A percentile compares a stretch with the other conserved stretches of the same genome.
These are phyloP conservation scores for Acanthisitta chloris DNA, from an alignment of 2,113 vertebrate genomes.

Conservation along the genomic window DNA sequence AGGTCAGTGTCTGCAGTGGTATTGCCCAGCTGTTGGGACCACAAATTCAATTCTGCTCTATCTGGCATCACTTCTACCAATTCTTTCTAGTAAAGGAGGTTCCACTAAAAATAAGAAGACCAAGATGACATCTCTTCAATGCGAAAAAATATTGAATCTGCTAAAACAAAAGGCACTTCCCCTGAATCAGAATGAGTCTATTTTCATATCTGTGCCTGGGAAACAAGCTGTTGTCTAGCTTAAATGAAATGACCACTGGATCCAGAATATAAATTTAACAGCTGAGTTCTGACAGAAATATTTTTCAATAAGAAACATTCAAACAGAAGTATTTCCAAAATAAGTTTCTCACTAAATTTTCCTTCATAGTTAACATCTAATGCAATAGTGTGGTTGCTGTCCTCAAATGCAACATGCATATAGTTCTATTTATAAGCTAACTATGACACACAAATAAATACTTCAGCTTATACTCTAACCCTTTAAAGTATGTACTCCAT, in stretches of 20 bases:
- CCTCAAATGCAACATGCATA: background rate
- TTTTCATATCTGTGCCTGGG: background rate
- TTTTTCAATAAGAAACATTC: background rate
- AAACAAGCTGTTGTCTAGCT: background rate
- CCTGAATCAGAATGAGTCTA: background rate
- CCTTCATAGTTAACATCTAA: background rate
- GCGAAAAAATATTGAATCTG: background rate
- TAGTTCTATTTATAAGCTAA: background rate
- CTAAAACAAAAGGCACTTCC: background rate
- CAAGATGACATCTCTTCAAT: background rate
- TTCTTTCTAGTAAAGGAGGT: background rate
- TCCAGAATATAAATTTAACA: background rate
- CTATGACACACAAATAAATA: background rate
- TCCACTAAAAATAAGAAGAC: background rate
- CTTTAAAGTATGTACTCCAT: background rate
- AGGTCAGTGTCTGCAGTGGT: background rate
- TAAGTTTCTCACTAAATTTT: background rate
- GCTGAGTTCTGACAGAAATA: background rate
- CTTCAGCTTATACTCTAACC: background rate
- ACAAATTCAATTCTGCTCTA: background rate
- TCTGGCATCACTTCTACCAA: background rate
- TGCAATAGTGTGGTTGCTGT: background rate
- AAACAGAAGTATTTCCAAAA: background rate
- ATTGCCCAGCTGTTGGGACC: background rate
- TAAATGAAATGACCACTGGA: background rate